phyloP scores from a whole-genome alignment of 2,113 vertebrate species.

The Dunckerocampus dactyliophorus region DNA sequence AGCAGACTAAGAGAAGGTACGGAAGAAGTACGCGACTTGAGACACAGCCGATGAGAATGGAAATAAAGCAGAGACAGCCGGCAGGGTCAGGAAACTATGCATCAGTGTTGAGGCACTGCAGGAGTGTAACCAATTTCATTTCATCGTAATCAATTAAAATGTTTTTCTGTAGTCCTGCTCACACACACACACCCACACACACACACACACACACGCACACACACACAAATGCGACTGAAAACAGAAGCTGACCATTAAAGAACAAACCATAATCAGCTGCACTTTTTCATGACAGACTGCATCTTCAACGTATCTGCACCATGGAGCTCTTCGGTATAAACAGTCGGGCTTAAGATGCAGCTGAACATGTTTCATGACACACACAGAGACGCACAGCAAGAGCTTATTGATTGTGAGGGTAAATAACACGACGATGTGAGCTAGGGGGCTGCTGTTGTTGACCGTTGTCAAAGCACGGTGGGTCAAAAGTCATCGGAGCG shows the following conservation, averaged over 20 bases:
- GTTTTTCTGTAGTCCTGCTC: background rate
- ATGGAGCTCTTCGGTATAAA: background rate
- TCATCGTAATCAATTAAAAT: too few species aligned
- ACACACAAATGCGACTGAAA: background rate
- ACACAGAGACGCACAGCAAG: slow-evolving; percentile 29
- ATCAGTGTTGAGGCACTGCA: too few species aligned
- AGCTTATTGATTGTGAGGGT: slow-evolving; percentile 59
- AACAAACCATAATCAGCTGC: background rate
- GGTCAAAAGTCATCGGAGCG: slow-evolving; percentile 61
- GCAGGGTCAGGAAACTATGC: too few species aligned
- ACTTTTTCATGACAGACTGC: background rate
- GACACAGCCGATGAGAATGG: too few species aligned
- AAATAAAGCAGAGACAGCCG: too few species aligned
- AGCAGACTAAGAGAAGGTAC: too few species aligned
- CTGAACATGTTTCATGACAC: background rate
- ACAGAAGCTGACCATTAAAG: background rate
- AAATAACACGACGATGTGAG: slow-evolving; percentile 54
- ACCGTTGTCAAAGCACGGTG: slow-evolving; percentile 55
- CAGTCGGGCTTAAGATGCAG: background rate
- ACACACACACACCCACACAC: background rate
- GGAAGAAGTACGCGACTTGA: too few species aligned
- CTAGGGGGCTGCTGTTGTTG: slow-evolving; percentile 58
- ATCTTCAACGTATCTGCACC: background rate
- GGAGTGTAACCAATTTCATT: too few species aligned
- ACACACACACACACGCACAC: slow-evolving; percentile 1